Conservation (phyloP, 2,797 vertebrate genomes). For the Channallabes apus region DNA sequence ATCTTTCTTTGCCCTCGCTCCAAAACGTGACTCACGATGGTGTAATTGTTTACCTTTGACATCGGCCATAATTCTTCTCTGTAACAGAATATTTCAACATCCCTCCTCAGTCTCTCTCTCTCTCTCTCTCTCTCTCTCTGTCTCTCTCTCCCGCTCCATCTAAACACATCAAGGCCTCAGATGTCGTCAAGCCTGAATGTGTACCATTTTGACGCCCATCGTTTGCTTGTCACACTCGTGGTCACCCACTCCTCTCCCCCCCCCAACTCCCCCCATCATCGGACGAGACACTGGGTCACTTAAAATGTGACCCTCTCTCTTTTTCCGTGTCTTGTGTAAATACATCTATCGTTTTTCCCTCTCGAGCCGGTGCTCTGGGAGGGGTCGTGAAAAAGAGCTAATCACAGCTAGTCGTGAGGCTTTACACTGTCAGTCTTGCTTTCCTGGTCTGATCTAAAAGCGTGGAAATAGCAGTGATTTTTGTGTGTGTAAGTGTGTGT, state of each 20-base stretch:
- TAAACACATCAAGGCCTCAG: conserved; percentile 38
- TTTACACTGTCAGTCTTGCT: conserved; percentile 61
- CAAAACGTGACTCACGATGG: conserved; percentile 78
- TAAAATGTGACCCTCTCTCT: conserved; percentile 47
- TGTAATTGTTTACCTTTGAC: conserved; percentile 83
- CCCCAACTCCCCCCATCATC: conserved; percentile 20
- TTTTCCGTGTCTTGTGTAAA: conserved; percentile 41
- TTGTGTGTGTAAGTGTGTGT: conserved; percentile 43
- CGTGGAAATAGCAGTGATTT: conserved; percentile 65
- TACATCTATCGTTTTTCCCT: conserved; percentile 45
- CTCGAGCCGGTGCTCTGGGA: conserved; percentile 33
- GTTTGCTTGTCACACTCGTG: conserved; percentile 27
- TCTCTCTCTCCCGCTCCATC: conserved; percentile 17
- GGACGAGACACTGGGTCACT: conserved; percentile 42
- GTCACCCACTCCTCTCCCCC: not conserved
- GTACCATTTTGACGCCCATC: conserved; percentile 42
- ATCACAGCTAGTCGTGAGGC: conserved; percentile 53
- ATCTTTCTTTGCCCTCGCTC: conserved; percentile 70
- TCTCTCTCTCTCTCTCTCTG: conserved; percentile 21
- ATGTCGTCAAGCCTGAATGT: conserved; percentile 46
- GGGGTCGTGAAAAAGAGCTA: conserved; percentile 47
- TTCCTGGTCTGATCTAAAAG: conserved; percentile 59
- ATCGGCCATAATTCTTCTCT: conserved; percentile 67
- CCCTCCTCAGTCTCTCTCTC: conserved; percentile 46
- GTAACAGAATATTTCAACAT: conserved; percentile 71